These are phyloP conservation scores for Plebejus melissa DNA, from an alignment of 2,888 invertebrate species.

Conservation along the genomic window DNA sequence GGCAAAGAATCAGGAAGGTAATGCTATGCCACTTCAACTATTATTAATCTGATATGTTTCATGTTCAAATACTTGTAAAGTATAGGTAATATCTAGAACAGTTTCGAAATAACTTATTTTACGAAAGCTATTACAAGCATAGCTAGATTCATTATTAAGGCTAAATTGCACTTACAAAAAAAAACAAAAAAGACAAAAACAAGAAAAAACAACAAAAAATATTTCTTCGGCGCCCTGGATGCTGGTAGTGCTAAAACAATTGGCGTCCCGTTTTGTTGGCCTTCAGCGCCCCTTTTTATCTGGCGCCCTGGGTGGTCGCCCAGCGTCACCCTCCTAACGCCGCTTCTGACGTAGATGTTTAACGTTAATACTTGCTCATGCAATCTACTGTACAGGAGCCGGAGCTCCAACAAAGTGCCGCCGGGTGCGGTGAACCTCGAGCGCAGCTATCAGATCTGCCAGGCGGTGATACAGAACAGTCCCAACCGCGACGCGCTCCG, in stretches of 20 bases:
- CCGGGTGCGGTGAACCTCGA: conserved; percentile 95
- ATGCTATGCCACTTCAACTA: conserved; percentile 1
- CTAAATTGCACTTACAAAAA: too few relatives aligned
- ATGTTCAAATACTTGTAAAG: too few relatives aligned
- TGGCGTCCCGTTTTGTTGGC: too few relatives aligned
- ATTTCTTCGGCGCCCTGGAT: too few relatives aligned
- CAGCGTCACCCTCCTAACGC: too few relatives aligned
- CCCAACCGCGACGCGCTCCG: conserved; percentile 92
- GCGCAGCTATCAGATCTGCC: conserved; percentile 96
- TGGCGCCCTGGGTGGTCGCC: too few relatives aligned
- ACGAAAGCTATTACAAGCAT: neutral
- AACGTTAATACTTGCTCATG: neutral
- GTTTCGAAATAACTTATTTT: neutral
- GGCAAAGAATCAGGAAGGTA: conserved; percentile 70
- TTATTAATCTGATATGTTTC: too few relatives aligned
- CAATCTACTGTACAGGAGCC: conserved; percentile 56
- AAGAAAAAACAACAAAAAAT: too few relatives aligned
- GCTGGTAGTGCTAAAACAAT: too few relatives aligned
- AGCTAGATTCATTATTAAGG: neutral
- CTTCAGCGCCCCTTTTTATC: too few relatives aligned
- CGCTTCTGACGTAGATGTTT: too few relatives aligned
- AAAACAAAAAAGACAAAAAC: too few relatives aligned
- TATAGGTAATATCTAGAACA: neutral
- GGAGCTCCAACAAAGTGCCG: conserved; percentile 86
- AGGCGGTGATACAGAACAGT: conserved; percentile 95